A percentile compares a stretch with the other conserved stretches of the same genome.
Evolutionary conservation across 2,113 vertebrate genomes (phyloP).

Genomic region (Proteles cristata): DNA sequence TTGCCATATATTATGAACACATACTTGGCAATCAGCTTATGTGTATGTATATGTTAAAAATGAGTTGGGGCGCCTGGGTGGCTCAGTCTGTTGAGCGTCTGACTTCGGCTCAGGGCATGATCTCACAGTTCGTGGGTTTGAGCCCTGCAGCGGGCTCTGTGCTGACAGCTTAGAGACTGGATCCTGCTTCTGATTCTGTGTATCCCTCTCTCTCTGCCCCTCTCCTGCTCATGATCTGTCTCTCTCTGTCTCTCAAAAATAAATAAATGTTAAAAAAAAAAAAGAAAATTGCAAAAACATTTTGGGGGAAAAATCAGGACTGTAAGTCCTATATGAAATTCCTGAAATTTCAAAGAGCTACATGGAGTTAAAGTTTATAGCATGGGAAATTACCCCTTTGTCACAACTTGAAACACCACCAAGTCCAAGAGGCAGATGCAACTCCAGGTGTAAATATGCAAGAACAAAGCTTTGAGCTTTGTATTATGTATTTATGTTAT

Average conservation of each 20-base stretch:
- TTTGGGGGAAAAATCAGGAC: neutral
- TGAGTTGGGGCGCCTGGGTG: neutral
- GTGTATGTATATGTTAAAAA: neutral
- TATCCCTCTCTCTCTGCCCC: too few species aligned
- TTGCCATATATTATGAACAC: neutral
- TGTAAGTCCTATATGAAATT: neutral
- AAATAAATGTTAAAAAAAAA: too few species aligned
- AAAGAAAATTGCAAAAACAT: too few species aligned
- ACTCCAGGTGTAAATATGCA: neutral
- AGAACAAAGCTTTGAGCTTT: neutral
- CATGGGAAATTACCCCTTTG: neutral
- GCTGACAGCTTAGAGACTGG: too few species aligned
- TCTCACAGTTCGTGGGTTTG: too few species aligned
- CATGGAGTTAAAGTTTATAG: neutral
- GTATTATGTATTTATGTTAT: neutral
- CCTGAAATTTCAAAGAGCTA: neutral
- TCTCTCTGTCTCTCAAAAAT: too few species aligned
- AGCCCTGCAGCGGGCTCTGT: too few species aligned
- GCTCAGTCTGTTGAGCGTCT: too few species aligned
- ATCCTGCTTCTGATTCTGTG: too few species aligned
- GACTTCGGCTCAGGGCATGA: too few species aligned
- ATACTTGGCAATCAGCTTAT: neutral
- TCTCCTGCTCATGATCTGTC: too few species aligned
- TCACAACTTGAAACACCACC: neutral
- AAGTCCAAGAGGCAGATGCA: neutral